Base-by-base conservation (phyloP, 2,888 invertebrate genomes). In the Hirudinaria manillensis region DNA sequence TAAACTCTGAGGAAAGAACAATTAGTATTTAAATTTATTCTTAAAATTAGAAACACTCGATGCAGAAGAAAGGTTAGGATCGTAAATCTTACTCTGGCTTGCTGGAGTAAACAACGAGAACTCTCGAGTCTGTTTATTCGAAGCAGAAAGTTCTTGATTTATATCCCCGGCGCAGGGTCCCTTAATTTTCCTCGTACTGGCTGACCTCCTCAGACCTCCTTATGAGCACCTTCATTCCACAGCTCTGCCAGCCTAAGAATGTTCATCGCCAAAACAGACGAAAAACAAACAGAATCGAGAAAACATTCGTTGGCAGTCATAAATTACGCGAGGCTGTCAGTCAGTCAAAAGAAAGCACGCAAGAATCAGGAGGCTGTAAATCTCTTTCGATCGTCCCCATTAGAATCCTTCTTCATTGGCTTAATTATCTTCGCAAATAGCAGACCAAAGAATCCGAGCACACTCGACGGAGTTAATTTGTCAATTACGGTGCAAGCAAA, bases 281-380 rank as follows among this genome's bases (percentile, higher is more conserved):
- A 61, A 29, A 61, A 29, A 29, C 61, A 61, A 61, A 61, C 61
- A 29, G 29, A 61, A 61, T 61, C 29, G 61, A 29, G 29, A 61
- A 61, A 61, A 61, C 61, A 61, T 61, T 61, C 29, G 61, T 61
- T 29, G 61, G 24, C 24, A 61, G 61, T 61, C 61, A 61, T 61
- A 61, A 61, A 61, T 61, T 27, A 61, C 61, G 29, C 24, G 61
- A 29, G n/a, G 13, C 61, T 61, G 61, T 61, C 61, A 61, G 29
- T 61, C 61, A 61, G 61, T 27, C 45, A 45, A 45, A 45, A 45
- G 45, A 29, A 61, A 61, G 61, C 61, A 29, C 61, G 61, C 61
- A 61, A 27, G 61, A 27, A 13, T 61, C 24, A 24, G 24, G 61
- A n/a, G 29, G 29, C 61, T 27, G 61, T 61, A 61, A 61, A 61